Percentiles rank a stretch among this genome's conserved stretches.
These are phyloP conservation scores for Pristionchus pacificus DNA, from an alignment of 1,140 invertebrate genomes.

Conservation along the genomic window DNA sequence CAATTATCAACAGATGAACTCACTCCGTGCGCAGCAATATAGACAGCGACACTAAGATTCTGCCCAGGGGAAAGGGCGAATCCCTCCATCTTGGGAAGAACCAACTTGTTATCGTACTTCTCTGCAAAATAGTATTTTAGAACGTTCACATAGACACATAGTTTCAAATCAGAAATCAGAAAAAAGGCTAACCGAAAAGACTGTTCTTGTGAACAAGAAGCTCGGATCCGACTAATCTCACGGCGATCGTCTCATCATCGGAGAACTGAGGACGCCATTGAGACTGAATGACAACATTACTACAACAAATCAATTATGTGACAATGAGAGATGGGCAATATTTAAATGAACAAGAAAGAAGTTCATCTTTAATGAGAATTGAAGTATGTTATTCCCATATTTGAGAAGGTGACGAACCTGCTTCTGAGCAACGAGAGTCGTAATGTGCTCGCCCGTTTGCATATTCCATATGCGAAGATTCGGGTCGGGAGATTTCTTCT, in stretches of 20 bases:
- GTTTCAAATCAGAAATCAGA: constrained; percentile 1
- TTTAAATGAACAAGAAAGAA: too few relatives aligned
- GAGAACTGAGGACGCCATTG: constrained; percentile 48
- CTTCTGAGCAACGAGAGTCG: constrained; percentile 41
- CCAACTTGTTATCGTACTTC: constrained; percentile 36
- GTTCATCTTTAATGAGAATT: too few relatives aligned
- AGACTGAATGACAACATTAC: constrained; percentile 30
- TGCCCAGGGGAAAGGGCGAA: constrained; percentile 48
- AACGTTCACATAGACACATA: too few relatives aligned
- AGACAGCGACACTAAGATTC: constrained; percentile 37
- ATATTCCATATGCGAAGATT: constrained; percentile 49
- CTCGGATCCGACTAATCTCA: constrained; percentile 45
- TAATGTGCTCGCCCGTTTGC: constrained; percentile 30
- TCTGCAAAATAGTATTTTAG: constrained; percentile 32
- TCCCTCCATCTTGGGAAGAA: constrained; percentile 37
- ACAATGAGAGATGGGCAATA: too few relatives aligned
- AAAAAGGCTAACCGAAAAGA: constrained; percentile 40
- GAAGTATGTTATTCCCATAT: too few relatives aligned
- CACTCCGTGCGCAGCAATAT: constrained; percentile 31
- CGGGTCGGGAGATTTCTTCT: constrained; percentile 39
- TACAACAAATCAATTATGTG: too few relatives aligned
- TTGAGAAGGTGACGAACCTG: too few relatives aligned
- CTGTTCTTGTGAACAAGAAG: constrained; percentile 43
- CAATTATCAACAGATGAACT: constrained; percentile 17
- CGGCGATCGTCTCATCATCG: constrained; percentile 42